Base-by-base conservation (phyloP, 2,888 invertebrate genomes). In the Archips crataeganus region DNA sequence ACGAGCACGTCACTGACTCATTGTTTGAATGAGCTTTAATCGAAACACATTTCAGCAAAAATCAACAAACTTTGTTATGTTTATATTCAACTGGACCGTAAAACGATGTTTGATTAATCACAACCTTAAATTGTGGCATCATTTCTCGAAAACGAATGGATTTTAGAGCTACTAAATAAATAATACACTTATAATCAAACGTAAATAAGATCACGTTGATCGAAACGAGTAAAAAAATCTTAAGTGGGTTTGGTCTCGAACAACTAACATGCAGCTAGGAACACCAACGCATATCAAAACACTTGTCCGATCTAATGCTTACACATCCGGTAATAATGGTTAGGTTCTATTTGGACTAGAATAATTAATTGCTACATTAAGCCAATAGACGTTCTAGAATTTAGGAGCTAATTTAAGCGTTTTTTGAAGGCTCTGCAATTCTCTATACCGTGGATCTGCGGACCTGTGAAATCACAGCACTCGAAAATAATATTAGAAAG, bases 1-100 rank as follows among this genome's bases (percentile, higher is more conserved):
- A 61, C 69, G 69, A 74, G 64, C 68, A 60, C 68, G 70, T 69
- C 51, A 70, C 69, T 74, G 74, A 65, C 60, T 65, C 74, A 74
- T 70, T 74, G 69, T 70, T 74, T 70, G 73, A 74, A 64, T 65
- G 70, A 70, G 51, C 61, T 65, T 54, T 64, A 70, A 74, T 60
- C 70, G 70, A 65, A 69, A 69, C 78, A 78, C 81, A 84, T 87
- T 87, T 83, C 80, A 82, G 80, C 81, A 81, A 83, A 85, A 85
- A 82, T 80, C 84, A 86, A 85, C 82, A 82, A 82, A 80, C 80
- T 79, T 73, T 78, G 70, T 76, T 71, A 75, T 84, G 82, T 84
- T 83, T 85, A 82, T 81, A 77, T 79, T 57, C 60, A 77, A 64
- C 70, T 66, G 69, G 62, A 59, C 62, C 68, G 65, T 67, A 75